Percentiles rank a stretch among this genome's conserved stretches.
Evolutionary conservation across 2,888 invertebrate species (phyloP).

Genomic region (Pristionchus entomophagus): DNA sequence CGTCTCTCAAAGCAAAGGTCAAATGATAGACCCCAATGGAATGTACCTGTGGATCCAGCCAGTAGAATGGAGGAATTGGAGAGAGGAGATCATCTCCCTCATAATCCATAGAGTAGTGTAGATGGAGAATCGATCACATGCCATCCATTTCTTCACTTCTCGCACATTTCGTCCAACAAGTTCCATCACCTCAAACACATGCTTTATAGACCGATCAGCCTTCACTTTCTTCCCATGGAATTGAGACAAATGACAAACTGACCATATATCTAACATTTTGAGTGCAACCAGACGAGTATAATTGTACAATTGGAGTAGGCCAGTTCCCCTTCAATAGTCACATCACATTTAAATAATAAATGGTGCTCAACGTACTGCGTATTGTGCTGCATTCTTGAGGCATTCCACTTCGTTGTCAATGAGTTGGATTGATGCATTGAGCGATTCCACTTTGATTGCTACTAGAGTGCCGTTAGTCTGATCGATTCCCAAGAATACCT

Average conservation of each 20-base stretch:
- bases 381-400: neutral
- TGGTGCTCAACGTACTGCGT: neutral
- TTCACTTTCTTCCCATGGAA: no score
- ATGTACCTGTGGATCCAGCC: slow-evolving; percentile 65
- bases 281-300: slow-evolving; percentile 35
- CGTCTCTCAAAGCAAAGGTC: slow-evolving; percentile 53
- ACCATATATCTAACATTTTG: slow-evolving; percentile 28
- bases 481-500: slow-evolving; percentile 41
- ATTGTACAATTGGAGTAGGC: slow-evolving; percentile 23
- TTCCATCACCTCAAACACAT: slow-evolving; percentile 57
- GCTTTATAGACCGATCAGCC: neutral
- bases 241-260: neutral
- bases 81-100: slow-evolving; percentile 56
- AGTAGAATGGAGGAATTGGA: slow-evolving; percentile 57
- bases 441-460: slow-evolving; percentile 45
- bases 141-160: slow-evolving; percentile 57
- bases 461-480: neutral
- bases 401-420: slow-evolving; percentile 41
- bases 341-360: neutral
- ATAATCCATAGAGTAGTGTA: slow-evolving; percentile 61
- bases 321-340: neutral
- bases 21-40: no score
- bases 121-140: slow-evolving; percentile 56
- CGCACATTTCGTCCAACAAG: slow-evolving; percentile 61
- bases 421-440: slow-evolving; percentile 19